Conservation (phyloP, 2,113 vertebrate genomes). For the Xenus cinereus region DNA sequence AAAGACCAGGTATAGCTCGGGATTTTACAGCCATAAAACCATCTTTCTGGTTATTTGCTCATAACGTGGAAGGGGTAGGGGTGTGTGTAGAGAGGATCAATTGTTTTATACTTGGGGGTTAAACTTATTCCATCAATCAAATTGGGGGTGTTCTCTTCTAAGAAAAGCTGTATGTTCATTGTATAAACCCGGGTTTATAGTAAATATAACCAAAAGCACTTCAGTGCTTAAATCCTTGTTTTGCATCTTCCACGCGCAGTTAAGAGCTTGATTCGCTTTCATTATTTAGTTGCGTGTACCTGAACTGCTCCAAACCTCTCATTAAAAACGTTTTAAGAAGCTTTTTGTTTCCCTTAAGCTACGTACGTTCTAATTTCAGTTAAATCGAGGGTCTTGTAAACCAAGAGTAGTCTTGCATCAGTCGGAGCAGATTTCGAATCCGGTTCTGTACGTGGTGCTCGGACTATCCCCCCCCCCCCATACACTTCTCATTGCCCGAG, state of each 20-base stretch:
- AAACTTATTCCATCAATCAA: background rate
- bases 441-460: background rate
- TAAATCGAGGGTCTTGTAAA: background rate
- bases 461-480: background rate
- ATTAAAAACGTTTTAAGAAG: background rate
- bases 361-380: rapidly evolving
- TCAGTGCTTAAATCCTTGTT: background rate
- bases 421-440: background rate
- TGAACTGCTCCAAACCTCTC: background rate
- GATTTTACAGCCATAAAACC: background rate
- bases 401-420: background rate
- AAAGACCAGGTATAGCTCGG: background rate
- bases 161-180: background rate
- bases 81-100: background rate
- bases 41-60: background rate
- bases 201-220: background rate
- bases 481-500: rapidly evolving
- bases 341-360: background rate
- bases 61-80: rapidly evolving
- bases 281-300: background rate
- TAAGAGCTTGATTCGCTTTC: background rate
- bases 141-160: background rate
- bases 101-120: background rate
- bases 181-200: background rate
- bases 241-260: background rate